Conservation (phyloP, 64 coral and sea anemone genomes). For the Actinia tenebrosa region DNA sequence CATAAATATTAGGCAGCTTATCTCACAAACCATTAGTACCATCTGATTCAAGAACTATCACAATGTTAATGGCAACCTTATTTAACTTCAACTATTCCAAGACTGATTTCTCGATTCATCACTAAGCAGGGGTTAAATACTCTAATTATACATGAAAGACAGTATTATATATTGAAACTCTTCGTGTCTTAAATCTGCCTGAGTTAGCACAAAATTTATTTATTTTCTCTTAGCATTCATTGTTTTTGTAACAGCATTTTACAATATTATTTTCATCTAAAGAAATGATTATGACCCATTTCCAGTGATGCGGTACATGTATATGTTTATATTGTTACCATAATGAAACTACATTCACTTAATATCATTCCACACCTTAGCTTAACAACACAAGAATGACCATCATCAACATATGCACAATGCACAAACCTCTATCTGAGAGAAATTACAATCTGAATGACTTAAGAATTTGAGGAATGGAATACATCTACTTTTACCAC, state of each 20-base stretch:
- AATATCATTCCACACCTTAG: not conserved
- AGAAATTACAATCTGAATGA: not conserved
- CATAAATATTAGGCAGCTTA: not conserved
- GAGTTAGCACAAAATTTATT: not conserved
- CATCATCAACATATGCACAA: not conserved
- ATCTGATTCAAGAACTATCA: not conserved
- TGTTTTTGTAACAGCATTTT: not conserved
- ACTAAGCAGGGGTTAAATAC: not conserved
- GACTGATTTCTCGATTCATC: not conserved
- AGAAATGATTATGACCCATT: too few relatives aligned
- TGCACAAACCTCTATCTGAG: not conserved
- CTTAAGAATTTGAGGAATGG: not conserved
- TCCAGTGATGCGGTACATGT: too few relatives aligned
- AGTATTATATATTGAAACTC: not conserved
- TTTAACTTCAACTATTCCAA: not conserved
- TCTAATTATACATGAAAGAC: not conserved
- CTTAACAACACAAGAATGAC: not conserved
- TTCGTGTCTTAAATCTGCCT: not conserved
- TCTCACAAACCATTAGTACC: not conserved
- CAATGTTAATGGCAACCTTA: not conserved
- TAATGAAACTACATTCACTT: not conserved
- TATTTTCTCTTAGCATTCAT: not conserved
- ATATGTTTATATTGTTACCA: too few relatives aligned
- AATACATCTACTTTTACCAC: not conserved
- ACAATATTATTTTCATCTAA: not conserved